phyloP scores from a whole-genome alignment of 2,888 invertebrate genomes.

The Ligdia adustata region DNA sequence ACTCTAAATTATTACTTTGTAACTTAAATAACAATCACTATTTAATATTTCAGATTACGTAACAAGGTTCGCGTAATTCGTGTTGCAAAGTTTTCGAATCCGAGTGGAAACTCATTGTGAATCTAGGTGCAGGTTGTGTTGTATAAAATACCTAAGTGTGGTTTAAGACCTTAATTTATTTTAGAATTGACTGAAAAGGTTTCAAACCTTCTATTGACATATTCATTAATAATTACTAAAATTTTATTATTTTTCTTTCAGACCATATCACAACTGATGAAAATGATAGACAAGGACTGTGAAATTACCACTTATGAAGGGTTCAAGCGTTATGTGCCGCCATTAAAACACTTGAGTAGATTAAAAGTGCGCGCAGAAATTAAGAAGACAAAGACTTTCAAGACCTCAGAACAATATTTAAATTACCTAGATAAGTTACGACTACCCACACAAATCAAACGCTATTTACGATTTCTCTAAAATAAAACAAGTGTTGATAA shows the following conservation, averaged over 20 bases:
- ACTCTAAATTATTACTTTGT: too few species aligned
- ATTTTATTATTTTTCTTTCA: conserved; percentile 47
- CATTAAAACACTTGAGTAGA: conserved; percentile 67
- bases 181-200: too few species aligned
- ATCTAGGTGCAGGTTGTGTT: too few species aligned
- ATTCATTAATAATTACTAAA: too few species aligned
- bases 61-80: too few species aligned
- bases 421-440: conserved; percentile 50
- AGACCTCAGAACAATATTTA: conserved; percentile 56
- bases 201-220: too few species aligned
- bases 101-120: too few species aligned
- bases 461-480: conserved; percentile 59
- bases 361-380: conserved; percentile 55
- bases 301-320: conserved; percentile 44
- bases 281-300: conserved; percentile 51
- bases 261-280: conserved; percentile 57
- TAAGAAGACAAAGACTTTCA: conserved; percentile 43
- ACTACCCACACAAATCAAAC: conserved; percentile 55
- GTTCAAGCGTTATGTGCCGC: conserved; percentile 47
- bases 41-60: too few species aligned
- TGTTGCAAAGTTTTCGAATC: too few species aligned
- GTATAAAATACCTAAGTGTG: too few species aligned
- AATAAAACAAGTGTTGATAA: conserved; percentile 15
- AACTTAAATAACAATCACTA: too few species aligned
- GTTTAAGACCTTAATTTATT: too few species aligned